Evolutionary conservation across 2,888 invertebrate genomes (phyloP), one percentile per base, ranked within the genome.

Genomic region (Chalcis sispes): DNA sequence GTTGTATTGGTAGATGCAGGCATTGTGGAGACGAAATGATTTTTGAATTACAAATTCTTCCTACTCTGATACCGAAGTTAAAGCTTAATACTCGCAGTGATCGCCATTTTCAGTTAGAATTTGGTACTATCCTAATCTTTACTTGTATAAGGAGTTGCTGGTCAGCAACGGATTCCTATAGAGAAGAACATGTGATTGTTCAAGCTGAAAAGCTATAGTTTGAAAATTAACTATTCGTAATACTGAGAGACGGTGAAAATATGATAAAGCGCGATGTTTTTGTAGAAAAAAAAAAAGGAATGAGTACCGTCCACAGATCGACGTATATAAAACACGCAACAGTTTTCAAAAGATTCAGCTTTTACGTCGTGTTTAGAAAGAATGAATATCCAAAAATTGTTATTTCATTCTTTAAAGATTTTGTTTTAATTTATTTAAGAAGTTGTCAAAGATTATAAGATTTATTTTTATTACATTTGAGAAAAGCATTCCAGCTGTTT

Each of bases 81-180:
- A 90, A 90, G 66, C 88, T 95, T 61, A 81, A 82, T 73, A 88
- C 90, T 20, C 91, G 91, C 13, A 90, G 89, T 40, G 91, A 91
- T 77, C 83, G 88, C 1, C 89, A 90, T 23, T 90, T 90, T 15
- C 84, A 88, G 58, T 88, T 91, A 10, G 97, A 97, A 88, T 97
- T 95, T 87, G 95, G 97, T 8, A 96, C 95, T n/a, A 94, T 96
- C 1, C 89, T 96, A 15, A 90, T 97, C 18, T 97, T 93, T 86
- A 95, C 96, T 1, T 98, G 97, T 87, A 90, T 92, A 48, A 92
- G 92, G 83, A 96, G 95, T 85, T 97, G 97, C 89, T 97, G 97
- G 97, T 92, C 92, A 69, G 90, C 92, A 0, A 91, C 92, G 2
- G 94, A 94, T 81, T 90, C 90, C 50, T 90, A 92, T 81, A 92